Percentiles rank a stretch among this genome's conserved stretches.
These are phyloP conservation scores for Turdus rufiventris DNA, from an alignment of 2,113 vertebrate species.

Conservation along the genomic window DNA sequence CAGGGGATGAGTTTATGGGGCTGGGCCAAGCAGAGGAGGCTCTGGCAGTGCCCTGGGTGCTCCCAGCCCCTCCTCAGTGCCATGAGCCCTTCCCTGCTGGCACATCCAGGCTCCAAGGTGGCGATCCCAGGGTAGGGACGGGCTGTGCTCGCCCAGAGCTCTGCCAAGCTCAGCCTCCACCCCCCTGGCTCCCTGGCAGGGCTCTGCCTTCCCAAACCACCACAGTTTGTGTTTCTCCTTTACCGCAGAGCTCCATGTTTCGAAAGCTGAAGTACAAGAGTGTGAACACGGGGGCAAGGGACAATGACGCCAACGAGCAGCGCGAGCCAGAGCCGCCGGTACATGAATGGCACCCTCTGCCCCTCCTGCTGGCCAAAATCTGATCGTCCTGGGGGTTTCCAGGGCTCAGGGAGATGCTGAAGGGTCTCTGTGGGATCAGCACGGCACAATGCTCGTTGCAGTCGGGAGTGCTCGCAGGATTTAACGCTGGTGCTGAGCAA, in stretches of 20 bases:
- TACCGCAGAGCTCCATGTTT: background rate
- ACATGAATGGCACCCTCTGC: fast-evolving
- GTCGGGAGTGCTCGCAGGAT: too few species aligned
- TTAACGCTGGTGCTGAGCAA: too few species aligned
- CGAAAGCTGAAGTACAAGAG: background rate
- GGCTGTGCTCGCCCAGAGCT: background rate
- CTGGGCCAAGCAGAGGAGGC: background rate
- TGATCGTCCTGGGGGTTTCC: background rate
- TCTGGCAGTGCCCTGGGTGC: too few species aligned
- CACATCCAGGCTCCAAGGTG: background rate
- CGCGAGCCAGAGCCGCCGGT: fast-evolving
- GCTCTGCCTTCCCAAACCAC: background rate
- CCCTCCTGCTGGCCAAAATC: fast-evolving
- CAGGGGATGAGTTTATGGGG: background rate
- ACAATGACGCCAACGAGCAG: background rate
- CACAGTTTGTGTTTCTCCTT: background rate
- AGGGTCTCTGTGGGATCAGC: background rate
- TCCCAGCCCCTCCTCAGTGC: too few species aligned
- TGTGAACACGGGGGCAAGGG: fast-evolving
- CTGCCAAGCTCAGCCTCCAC: background rate
- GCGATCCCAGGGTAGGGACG: background rate
- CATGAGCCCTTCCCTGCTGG: too few species aligned
- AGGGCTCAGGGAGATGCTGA: fast-evolving
- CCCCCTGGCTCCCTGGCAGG: background rate
- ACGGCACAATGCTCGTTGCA: background rate